phyloP scores from a whole-genome alignment of 2,888 invertebrate genomes.

The Mythimna impura region DNA sequence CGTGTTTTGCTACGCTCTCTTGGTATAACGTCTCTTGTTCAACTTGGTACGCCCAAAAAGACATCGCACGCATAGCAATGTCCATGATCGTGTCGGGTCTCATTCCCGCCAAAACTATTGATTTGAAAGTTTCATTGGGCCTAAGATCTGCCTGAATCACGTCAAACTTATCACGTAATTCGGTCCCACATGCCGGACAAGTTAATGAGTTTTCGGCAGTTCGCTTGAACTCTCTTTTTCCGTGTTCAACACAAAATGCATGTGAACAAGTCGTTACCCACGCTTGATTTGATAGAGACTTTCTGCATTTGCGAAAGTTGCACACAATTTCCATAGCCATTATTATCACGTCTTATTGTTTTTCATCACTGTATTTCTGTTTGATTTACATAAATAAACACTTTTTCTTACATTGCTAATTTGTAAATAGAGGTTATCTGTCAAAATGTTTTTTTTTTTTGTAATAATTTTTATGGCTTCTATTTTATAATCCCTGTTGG shows the following conservation, averaged over 20 bases:
- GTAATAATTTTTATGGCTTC: neutral
- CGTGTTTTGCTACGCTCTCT: conserved; percentile 86
- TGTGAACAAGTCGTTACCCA: conserved; percentile 90
- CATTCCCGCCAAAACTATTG: conserved; percentile 89
- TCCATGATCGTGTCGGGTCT: conserved; percentile 89
- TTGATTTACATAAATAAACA: neutral
- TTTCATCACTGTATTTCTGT: conserved; percentile 25
- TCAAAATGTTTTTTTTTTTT: conserved; percentile 23
- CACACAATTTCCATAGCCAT: conserved; percentile 84
- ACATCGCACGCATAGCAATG: conserved; percentile 89
- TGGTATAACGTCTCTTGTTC: conserved; percentile 89
- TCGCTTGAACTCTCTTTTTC: conserved; percentile 86
- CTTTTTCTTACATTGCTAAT: conserved; percentile 17
- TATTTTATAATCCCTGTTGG: neutral
- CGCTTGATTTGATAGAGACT: conserved; percentile 84
- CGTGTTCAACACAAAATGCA: conserved; percentile 89
- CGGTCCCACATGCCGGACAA: conserved; percentile 88
- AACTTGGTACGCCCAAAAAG: conserved; percentile 89
- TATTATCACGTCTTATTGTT: conserved; percentile 25
- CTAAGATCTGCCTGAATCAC: conserved; percentile 88
- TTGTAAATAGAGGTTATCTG: conserved; percentile 25
- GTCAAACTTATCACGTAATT: conserved; percentile 88
- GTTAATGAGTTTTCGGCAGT: conserved; percentile 84
- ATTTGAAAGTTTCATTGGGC: conserved; percentile 88
- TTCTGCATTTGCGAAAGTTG: conserved; percentile 89